These are phyloP conservation scores for Etheostoma cragini DNA, from an alignment of 2,113 vertebrate species.

Conservation along the genomic window DNA sequence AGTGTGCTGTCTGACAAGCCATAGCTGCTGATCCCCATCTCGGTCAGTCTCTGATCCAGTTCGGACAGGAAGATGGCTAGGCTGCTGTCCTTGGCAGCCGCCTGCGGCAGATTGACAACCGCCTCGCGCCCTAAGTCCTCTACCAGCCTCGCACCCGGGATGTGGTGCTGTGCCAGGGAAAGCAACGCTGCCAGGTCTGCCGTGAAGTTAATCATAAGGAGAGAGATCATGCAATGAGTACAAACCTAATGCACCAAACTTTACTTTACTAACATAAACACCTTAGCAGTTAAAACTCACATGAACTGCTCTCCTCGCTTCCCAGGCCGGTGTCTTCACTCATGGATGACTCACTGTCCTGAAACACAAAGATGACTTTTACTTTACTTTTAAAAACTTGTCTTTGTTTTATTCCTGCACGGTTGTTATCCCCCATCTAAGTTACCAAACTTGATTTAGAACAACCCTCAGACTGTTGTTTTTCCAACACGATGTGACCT, in stretches of 20 bases:
- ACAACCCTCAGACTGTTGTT: not conserved
- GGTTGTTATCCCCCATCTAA: not conserved
- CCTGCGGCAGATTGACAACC: conserved; percentile 86
- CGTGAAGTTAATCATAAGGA: not conserved
- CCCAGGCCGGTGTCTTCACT: conserved; percentile 81
- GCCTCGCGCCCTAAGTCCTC: conserved; percentile 87
- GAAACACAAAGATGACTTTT: conserved; percentile 44
- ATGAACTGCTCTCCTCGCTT: conserved; percentile 69
- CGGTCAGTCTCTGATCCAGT: conserved; percentile 83
- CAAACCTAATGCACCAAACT: not conserved
- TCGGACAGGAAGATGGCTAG: conserved; percentile 85
- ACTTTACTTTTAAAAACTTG: too few species aligned
- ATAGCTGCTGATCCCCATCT: conserved; percentile 87
- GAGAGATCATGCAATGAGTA: not conserved
- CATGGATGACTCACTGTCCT: conserved; percentile 83
- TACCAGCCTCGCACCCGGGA: conserved; percentile 83
- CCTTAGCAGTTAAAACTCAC: conserved; percentile 74
- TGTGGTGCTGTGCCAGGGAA: conserved; percentile 77
- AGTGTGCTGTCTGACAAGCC: conserved; percentile 91
- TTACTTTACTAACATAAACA: not conserved
- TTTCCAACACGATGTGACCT: not conserved
- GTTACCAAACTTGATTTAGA: not conserved
- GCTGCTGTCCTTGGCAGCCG: conserved; percentile 83
- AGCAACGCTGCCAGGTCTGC: conserved; percentile 83
- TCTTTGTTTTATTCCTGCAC: not conserved